phyloP scores from a whole-genome alignment of 2,797 vertebrate genomes.

The Bradypodion pumilum region DNA sequence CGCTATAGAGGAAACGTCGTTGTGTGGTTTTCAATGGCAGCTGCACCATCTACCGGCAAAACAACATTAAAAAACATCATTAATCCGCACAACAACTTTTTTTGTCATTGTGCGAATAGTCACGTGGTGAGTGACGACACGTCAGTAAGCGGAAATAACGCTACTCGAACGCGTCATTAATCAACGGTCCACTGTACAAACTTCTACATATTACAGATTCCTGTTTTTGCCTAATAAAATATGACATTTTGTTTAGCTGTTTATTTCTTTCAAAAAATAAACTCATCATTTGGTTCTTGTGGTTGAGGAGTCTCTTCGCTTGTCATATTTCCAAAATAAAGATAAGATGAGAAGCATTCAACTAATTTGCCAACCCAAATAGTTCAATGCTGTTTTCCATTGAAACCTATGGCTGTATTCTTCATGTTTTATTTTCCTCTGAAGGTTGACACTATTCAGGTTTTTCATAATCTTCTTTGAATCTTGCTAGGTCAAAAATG shows the following conservation, averaged over 20 bases:
- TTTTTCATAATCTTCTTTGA: slow-evolving; percentile 19
- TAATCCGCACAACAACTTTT: too few species aligned
- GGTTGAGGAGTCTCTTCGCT: neutral
- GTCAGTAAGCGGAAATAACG: too few species aligned
- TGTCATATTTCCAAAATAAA: neutral
- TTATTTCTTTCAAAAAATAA: slow-evolving; percentile 8
- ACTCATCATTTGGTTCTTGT: neutral
- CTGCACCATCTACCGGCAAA: too few species aligned
- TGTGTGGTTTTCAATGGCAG: too few species aligned
- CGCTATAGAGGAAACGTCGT: too few species aligned
- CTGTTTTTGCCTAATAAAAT: neutral
- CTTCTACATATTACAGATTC: neutral
- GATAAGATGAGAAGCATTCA: slow-evolving; percentile 11
- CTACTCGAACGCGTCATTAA: too few species aligned
- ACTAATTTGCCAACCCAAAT: neutral
- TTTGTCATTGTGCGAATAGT: too few species aligned
- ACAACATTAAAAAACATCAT: too few species aligned
- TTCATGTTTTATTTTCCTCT: slow-evolving; percentile 22
- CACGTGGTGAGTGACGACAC: too few species aligned
- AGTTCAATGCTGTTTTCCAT: neutral
- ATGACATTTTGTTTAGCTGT: neutral
- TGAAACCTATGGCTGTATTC: neutral
- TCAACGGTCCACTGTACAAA: too few species aligned
- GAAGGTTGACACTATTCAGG: neutral
- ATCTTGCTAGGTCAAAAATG: neutral